Percentiles rank a stretch among this genome's conserved stretches.
Conservation (phyloP, 2,888 invertebrate species). For the Acutogordius australiensis region DNA sequence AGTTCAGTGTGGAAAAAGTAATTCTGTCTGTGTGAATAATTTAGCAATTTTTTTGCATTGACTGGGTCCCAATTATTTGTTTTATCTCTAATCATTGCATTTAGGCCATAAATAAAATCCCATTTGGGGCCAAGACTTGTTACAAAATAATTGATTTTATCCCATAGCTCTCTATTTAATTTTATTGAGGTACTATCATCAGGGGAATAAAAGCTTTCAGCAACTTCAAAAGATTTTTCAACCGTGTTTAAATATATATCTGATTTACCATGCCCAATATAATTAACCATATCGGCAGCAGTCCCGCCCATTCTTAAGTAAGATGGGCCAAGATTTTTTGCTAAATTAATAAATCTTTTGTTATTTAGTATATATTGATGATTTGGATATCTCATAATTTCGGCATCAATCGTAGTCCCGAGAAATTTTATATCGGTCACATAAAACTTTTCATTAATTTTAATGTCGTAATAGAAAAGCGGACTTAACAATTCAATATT, state of each 20-base stretch:
- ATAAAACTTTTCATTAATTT: neutral
- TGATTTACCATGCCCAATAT: neutral
- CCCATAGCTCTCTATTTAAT: neutral
- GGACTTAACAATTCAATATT: too few relatives aligned
- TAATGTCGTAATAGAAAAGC: too few relatives aligned
- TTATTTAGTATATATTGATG: neutral
- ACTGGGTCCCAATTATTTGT: neutral
- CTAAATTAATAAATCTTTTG: slow-evolving; percentile 1
- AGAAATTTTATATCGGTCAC: neutral
- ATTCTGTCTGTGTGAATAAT: neutral
- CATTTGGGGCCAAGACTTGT: neutral
- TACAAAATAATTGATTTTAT: neutral
- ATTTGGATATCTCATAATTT: neutral
- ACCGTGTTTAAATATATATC: neutral
- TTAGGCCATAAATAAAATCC: slow-evolving; percentile 7
- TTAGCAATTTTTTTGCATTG: neutral
- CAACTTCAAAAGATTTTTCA: neutral
- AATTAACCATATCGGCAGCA: neutral
- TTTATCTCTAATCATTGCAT: slow-evolving; percentile 6
- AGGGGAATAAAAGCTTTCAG: too few relatives aligned
- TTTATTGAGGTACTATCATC: neutral
- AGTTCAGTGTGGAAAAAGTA: neutral
- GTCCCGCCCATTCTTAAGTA: slow-evolving; percentile 2
- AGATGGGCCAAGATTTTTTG: neutral
- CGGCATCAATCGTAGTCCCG: neutral